Evolutionary conservation across 2,888 invertebrate genomes (phyloP).

Genomic region (Drosophila peninsularis): DNA sequence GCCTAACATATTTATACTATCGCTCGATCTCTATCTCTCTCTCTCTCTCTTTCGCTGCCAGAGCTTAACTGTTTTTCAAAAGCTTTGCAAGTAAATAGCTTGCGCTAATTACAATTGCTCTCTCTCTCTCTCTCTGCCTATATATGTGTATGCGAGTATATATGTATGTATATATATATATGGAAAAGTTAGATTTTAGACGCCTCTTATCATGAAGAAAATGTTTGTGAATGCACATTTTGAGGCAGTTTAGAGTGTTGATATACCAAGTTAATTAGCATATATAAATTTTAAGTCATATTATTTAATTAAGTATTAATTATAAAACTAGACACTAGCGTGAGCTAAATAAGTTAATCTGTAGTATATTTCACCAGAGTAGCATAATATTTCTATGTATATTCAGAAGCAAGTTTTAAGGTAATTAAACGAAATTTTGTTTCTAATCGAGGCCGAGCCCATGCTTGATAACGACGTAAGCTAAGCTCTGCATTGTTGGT

Average conservation of each 20-base stretch:
- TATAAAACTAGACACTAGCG: background rate
- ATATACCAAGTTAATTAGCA: background rate
- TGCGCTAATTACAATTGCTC: background rate
- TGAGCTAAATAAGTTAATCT: background rate
- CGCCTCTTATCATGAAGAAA: slow-evolving; percentile 5
- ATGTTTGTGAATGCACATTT: background rate
- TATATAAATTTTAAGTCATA: background rate
- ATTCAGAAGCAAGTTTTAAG: background rate
- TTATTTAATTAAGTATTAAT: background rate
- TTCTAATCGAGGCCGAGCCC: background rate
- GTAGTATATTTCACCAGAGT: background rate
- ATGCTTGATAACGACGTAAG: background rate
- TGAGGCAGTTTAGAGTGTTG: background rate
- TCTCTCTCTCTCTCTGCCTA: background rate
- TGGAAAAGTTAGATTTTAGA: slow-evolving; percentile 2
- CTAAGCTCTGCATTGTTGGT: background rate
- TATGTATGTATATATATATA: background rate
- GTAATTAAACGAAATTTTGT: background rate
- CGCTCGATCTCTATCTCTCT: background rate
- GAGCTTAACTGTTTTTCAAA: background rate
- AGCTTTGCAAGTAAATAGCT: slow-evolving; percentile 6
- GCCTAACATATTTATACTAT: slow-evolving; percentile 40
- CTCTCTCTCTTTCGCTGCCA: background rate
- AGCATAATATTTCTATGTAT: background rate
- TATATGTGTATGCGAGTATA: too few relatives aligned